Conservation (phyloP, 1,140 invertebrate species). For the Drosophila pruinosa region DNA sequence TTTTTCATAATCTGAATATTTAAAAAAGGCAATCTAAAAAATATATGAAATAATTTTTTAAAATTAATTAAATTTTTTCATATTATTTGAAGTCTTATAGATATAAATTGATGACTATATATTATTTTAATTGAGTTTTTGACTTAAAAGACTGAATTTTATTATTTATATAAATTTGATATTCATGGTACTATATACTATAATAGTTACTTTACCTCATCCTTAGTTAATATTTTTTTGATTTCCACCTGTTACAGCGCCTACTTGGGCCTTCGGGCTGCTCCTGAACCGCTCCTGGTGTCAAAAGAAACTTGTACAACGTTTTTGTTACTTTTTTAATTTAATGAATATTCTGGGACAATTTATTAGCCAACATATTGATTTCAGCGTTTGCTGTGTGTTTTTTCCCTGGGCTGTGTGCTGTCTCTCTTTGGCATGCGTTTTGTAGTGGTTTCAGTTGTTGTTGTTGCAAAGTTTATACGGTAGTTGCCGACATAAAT, state of each 20-base stretch:
- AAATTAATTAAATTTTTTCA: too few relatives aligned
- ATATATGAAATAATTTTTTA: neutral
- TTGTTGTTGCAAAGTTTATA: conserved; percentile 77
- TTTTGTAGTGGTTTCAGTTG: conserved; percentile 36
- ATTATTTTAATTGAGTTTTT: neutral
- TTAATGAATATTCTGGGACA: conserved; percentile 82
- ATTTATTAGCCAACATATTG: conserved; percentile 82
- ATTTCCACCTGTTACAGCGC: conserved; percentile 13
- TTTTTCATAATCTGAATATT: too few relatives aligned
- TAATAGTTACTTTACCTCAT: too few relatives aligned
- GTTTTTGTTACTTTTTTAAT: conserved; percentile 73
- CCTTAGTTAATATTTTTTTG: neutral
- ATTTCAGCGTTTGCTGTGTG: conserved; percentile 78
- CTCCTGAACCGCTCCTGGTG: conserved; percentile 39
- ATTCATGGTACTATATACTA: too few relatives aligned
- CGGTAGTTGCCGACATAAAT: conserved; percentile 82
- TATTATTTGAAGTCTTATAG: too few relatives aligned
- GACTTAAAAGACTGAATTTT: neutral
- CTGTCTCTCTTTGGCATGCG: conserved; percentile 40
- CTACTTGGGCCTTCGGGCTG: too few relatives aligned
- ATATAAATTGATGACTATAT: too few relatives aligned
- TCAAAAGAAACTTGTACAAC: conserved; percentile 34
- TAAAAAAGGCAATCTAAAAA: too few relatives aligned
- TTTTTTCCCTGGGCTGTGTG: conserved; percentile 20
- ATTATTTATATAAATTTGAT: too few relatives aligned